A percentile compares a stretch with the other conserved stretches of the same genome.
Conservation (phyloP, 2,888 invertebrate genomes). For the Parapristionchus giblindavisi region DNA sequence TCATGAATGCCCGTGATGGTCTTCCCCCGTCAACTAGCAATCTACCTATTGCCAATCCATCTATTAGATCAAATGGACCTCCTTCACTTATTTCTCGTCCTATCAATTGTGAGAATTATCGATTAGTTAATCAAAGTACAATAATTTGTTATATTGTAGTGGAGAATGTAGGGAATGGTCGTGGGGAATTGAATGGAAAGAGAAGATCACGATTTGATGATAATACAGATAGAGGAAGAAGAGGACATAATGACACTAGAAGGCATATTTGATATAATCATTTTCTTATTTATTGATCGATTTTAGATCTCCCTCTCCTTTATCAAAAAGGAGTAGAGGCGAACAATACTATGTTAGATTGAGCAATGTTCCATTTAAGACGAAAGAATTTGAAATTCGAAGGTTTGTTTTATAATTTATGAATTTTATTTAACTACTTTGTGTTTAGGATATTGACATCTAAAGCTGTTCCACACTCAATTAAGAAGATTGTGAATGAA, state of each 20-base stretch:
- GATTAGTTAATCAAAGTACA: background rate
- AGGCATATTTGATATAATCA: constrained; percentile 33
- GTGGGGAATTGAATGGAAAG: constrained; percentile 12
- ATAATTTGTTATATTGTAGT: too few species aligned
- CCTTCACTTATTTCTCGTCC: constrained; percentile 6
- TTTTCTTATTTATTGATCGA: background rate
- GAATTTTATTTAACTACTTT: background rate
- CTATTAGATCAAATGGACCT: too few species aligned
- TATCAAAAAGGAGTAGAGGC: constrained; percentile 17
- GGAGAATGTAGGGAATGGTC: background rate
- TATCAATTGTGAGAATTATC: background rate
- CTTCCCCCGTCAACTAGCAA: too few species aligned
- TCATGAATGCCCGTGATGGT: constrained; percentile 54
- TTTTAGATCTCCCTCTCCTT: constrained; percentile 7
- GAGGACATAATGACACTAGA: constrained; percentile 25
- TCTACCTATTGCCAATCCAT: too few species aligned
- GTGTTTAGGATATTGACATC: background rate
- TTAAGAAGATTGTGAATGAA: constrained; percentile 27
- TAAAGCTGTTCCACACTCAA: background rate
- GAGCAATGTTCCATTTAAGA: constrained; percentile 60
- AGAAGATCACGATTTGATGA: constrained; percentile 7
- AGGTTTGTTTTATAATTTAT: constrained; percentile 44
- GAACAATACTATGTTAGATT: constrained; percentile 57
- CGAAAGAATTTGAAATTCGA: constrained; percentile 52
- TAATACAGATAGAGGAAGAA: constrained; percentile 38